Evolutionary conservation across 2,113 vertebrate genomes (phyloP), one percentile per base, ranked within the genome.

Genomic region (Tetrao urogallus): DNA sequence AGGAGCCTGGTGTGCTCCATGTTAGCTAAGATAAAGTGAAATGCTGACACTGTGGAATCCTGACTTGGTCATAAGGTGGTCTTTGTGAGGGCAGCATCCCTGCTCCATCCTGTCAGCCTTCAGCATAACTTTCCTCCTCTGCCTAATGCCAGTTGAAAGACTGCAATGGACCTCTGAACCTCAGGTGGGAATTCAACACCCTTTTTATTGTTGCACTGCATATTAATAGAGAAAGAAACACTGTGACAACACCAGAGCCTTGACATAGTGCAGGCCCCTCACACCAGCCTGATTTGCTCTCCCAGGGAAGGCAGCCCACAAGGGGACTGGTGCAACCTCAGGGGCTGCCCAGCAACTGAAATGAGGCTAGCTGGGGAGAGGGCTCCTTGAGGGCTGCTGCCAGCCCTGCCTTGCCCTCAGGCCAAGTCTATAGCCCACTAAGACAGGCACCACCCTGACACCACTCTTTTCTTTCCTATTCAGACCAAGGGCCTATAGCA

Each of bases 321-420:
- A 36, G 12, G 47, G 2, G 13, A 17, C 0, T 1, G 42, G 21
- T 4, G 1, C 21, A 57, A 34, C 24, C 38, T 40, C 30, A 19
- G 8, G 1, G 0, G 11, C 11, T 30, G 38, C 3, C 20, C 0
- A 0, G 52, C 10, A 5, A 32, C 38, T 66, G 10, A 0, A 0
- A 56, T 34, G 24, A 43, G 20, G 65, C 7, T 2, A n/a, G 30
- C 8, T 36, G 24, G 24, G 19, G 17, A 67, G 60, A 25, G 17
- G 30, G 4, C 32, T 42, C 6, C 25, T 10, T 1, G 5, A 27
- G 10, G 54, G 32, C 58, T 32, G 19, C 61, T 1, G 0, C 45
- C 36, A 45, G 38, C 21, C 15, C 5, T 18, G 52, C 28, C 28
- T 54, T 14, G 25, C 25, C 45, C n/a, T n/a, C 1, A 0, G 32